These are phyloP conservation scores for Drosophila serrata DNA, from an alignment of 1,140 invertebrate genomes.

Conservation along the genomic window DNA sequence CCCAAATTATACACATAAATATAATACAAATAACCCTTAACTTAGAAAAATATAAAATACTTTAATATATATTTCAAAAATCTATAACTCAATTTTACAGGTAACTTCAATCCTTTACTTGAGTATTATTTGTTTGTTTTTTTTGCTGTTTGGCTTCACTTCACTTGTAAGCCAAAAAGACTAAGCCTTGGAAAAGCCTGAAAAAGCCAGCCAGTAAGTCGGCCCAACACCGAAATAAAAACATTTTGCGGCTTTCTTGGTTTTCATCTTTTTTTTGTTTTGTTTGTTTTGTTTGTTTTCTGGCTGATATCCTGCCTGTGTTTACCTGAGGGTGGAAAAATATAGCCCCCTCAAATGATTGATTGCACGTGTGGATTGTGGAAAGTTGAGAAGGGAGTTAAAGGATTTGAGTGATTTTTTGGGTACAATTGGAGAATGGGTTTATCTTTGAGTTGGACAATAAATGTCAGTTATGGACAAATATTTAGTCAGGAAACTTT, in stretches of 20 bases:
- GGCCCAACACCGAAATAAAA: conserved; percentile 35
- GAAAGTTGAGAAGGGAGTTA: not conserved
- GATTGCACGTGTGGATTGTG: conserved; percentile 9
- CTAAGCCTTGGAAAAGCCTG: conserved; percentile 17
- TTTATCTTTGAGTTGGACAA: not conserved
- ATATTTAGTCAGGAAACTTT: not conserved
- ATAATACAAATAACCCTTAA: no score
- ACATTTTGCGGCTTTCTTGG: conserved; percentile 46
- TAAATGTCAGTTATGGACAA: not conserved
- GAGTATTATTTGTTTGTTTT: not conserved
- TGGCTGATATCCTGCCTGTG: conserved; percentile 28
- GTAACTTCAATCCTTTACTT: not conserved
- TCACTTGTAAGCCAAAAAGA: conserved; percentile 23
- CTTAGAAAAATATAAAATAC: no score
- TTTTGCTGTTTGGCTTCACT: conserved; percentile 6
- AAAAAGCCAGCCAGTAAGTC: conserved; percentile 35
- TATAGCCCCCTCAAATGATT: conserved; percentile 8
- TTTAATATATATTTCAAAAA: no score
- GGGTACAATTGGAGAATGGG: not conserved
- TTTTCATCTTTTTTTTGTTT: conserved; percentile 33
- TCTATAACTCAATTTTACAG: not conserved
- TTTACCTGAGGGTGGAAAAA: conserved; percentile 30
- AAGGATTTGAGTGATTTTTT: not conserved
- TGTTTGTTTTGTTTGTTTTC: conserved; percentile 32
- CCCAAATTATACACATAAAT: not conserved